phyloP scores from a whole-genome alignment of 2,113 vertebrate species.

The Antechinus stuartii region DNA sequence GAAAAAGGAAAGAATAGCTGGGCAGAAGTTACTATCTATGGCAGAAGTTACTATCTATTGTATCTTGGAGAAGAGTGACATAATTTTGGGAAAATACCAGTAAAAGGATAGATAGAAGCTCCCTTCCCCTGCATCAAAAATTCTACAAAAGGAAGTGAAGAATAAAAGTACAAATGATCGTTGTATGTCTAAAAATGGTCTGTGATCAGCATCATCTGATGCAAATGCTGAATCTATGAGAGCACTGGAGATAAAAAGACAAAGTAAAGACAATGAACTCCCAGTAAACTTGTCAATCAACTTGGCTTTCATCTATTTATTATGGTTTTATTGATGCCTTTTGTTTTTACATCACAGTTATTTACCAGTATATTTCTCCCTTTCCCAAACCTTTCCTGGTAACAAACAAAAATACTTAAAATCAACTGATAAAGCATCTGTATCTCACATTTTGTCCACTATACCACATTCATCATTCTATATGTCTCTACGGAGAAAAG shows the following conservation, averaged over 20 bases:
- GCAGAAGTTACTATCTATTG: neutral
- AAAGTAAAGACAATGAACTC: neutral
- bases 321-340: neutral
- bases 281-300: neutral
- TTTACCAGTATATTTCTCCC: neutral
- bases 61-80: neutral
- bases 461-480: neutral
- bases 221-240: neutral
- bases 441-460: neutral
- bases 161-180: neutral
- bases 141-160: neutral
- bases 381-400: neutral
- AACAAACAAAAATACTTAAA: neutral
- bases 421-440: neutral
- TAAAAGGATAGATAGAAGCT: neutral
- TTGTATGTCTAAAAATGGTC: neutral
- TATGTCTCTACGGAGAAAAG: neutral
- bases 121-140: neutral
- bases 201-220: neutral
- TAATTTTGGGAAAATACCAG: neutral
- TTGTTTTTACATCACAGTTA: neutral
- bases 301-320: neutral
- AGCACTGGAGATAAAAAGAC: neutral
- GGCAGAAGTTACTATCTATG: neutral
- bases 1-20: neutral